Percentiles rank a stretch among this genome's conserved stretches.
These are phyloP conservation scores for Petrolisthes manimaculis DNA, from an alignment of 2,888 invertebrate genomes.

Conservation along the genomic window DNA sequence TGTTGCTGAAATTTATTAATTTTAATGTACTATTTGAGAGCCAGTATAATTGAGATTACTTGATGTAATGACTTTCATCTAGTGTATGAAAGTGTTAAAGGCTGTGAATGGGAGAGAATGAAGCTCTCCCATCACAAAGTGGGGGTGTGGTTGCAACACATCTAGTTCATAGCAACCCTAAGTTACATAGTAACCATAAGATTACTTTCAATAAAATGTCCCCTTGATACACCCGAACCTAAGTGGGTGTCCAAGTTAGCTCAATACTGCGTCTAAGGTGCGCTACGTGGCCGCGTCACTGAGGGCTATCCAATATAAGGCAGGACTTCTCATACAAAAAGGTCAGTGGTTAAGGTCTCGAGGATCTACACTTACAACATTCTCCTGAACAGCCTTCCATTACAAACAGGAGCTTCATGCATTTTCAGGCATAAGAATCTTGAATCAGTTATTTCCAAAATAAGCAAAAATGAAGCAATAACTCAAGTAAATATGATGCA, in stretches of 20 bases:
- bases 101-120: not conserved
- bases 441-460: not conserved
- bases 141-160: not conserved
- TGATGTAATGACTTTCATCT: not conserved
- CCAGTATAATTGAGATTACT: not conserved
- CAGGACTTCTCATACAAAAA: slow-evolving; percentile 53
- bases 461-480: not conserved
- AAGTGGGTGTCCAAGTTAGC: slow-evolving; percentile 30
- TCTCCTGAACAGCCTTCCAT: slow-evolving; percentile 36
- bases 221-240: slow-evolving; percentile 15
- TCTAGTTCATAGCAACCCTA: slow-evolving; percentile 2
- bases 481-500: not conserved
- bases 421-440: slow-evolving; percentile 4
- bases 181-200: slow-evolving; percentile 43
- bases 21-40: not conserved
- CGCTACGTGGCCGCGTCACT: slow-evolving; percentile 29
- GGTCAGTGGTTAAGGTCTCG: slow-evolving; percentile 28
- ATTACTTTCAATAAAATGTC: slow-evolving; percentile 23
- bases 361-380: slow-evolving; percentile 39
- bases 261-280: slow-evolving; percentile 40
- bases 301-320: slow-evolving; percentile 47
- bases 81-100: slow-evolving; percentile 14
- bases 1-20: not conserved
- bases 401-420: slow-evolving; percentile 28
- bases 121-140: slow-evolving; percentile 7